phyloP scores from a whole-genome alignment of 2,888 invertebrate genomes.

The Netelia virgata region DNA sequence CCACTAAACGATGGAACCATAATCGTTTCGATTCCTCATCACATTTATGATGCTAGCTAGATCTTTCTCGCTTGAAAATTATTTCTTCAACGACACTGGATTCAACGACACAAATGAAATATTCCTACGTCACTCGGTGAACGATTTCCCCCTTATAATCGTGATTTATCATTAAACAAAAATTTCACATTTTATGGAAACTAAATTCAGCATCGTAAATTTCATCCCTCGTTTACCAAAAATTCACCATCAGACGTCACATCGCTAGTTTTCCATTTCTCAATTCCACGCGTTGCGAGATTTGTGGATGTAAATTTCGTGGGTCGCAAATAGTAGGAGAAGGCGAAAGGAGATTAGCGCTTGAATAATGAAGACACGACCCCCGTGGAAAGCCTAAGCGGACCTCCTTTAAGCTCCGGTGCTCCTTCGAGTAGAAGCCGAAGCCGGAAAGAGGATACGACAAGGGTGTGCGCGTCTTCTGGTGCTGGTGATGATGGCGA shows the following conservation, averaged over 20 bases:
- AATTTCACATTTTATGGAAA: no score
- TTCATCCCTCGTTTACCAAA: not conserved
- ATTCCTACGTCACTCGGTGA: no score
- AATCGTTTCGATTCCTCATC: no score
- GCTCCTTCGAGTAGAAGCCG: slow-evolving; percentile 80
- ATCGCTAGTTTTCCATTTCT: slow-evolving; percentile 1
- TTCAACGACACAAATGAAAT: no score
- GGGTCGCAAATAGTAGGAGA: slow-evolving; percentile 8
- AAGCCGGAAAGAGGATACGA: slow-evolving; percentile 75
- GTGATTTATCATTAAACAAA: no score
- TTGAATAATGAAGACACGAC: slow-evolving; percentile 83
- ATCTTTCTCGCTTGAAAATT: no score
- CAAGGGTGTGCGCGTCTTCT: slow-evolving; percentile 33
- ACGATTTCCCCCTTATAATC: no score
- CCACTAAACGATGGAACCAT: not conserved
- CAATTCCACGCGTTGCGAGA: not conserved
- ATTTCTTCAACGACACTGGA: no score
- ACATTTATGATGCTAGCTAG: no score
- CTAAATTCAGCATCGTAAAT: not conserved
- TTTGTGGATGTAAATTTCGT: not conserved
- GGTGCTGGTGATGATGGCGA: not conserved
- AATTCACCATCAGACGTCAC: slow-evolving; percentile 1
- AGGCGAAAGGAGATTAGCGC: slow-evolving; percentile 82
- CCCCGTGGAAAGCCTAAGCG: slow-evolving; percentile 81
- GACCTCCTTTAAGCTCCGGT: slow-evolving; percentile 78